Evolutionary conservation across 2,797 vertebrate species (phyloP).

Genomic region (Cyprinella venusta): DNA sequence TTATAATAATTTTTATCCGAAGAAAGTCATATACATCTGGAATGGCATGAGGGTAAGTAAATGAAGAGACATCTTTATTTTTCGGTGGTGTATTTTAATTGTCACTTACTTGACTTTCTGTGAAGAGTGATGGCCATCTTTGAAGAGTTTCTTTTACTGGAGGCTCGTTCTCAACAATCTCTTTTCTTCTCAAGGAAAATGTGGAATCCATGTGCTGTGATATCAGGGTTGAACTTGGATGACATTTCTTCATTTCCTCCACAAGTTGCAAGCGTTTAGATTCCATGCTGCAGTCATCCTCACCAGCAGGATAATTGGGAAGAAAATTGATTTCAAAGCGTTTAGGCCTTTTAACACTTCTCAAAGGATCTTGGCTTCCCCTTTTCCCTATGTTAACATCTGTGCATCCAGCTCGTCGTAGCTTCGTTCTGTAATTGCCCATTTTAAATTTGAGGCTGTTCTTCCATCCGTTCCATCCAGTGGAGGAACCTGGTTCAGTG

Average conservation of each 20-base stretch:
- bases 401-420: neutral
- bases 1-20: no score
- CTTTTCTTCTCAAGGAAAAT: neutral
- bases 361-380: neutral
- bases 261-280: constrained; percentile 37
- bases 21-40: no score
- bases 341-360: constrained; percentile 8
- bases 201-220: constrained; percentile 18
- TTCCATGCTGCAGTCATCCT: constrained; percentile 35
- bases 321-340: constrained; percentile 1
- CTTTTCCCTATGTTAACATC: constrained; percentile 8
- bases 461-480: neutral
- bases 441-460: constrained; percentile 11
- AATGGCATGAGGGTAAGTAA: no score
- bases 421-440: neutral
- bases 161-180: constrained; percentile 10
- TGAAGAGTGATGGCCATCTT: constrained; percentile 48
- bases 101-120: constrained; percentile 33
- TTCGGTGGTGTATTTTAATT: no score
- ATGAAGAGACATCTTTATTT: no score
- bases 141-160: constrained; percentile 32
- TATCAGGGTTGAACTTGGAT: constrained; percentile 10
- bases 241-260: constrained; percentile 37
- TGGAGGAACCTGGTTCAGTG: neutral
- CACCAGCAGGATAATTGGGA: constrained; percentile 17